A percentile compares a stretch with the other conserved stretches of the same genome.
These are phyloP conservation scores for Therioaphis trifolii DNA, from an alignment of 2,888 invertebrate species.

Conservation along the genomic window DNA sequence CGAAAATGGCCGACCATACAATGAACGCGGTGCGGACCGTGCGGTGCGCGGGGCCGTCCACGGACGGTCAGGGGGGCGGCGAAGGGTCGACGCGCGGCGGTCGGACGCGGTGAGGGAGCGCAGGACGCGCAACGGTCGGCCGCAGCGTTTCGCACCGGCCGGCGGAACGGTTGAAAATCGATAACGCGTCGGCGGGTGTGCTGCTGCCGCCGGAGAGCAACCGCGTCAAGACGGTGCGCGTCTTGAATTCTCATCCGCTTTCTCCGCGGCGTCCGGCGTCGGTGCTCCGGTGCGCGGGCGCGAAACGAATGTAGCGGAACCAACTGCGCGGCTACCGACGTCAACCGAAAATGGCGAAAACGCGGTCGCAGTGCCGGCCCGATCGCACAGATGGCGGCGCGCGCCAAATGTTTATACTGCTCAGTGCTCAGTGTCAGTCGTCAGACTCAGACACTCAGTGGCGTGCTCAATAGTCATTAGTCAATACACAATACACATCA, in stretches of 20 bases:
- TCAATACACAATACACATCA: no score
- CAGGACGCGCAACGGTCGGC: neutral
- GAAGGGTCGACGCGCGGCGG: neutral
- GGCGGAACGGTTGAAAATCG: slow-evolving; percentile 19
- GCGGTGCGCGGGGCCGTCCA: neutral
- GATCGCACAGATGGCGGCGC: neutral
- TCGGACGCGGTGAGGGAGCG: no score
- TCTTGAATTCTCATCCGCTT: no score
- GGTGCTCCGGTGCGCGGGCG: no score
- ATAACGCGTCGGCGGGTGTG: neutral
- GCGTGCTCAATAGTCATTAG: no score
- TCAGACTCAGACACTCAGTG: no score
- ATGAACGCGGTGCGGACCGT: no score
- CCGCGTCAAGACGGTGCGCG: no score
- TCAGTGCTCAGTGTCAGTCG: no score
- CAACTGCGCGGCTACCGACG: neutral
- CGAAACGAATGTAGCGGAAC: no score
- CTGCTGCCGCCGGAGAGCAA: neutral
- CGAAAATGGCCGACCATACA: slow-evolving; percentile 60
- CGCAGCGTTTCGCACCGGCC: slow-evolving; percentile 34
- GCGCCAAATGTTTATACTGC: no score
- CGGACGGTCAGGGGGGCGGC: neutral
- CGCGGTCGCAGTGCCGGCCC: neutral
- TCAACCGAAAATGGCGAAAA: neutral
- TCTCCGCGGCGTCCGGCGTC: no score